phyloP scores from a whole-genome alignment of 2,888 invertebrate genomes.

The Dryococelus australis region DNA sequence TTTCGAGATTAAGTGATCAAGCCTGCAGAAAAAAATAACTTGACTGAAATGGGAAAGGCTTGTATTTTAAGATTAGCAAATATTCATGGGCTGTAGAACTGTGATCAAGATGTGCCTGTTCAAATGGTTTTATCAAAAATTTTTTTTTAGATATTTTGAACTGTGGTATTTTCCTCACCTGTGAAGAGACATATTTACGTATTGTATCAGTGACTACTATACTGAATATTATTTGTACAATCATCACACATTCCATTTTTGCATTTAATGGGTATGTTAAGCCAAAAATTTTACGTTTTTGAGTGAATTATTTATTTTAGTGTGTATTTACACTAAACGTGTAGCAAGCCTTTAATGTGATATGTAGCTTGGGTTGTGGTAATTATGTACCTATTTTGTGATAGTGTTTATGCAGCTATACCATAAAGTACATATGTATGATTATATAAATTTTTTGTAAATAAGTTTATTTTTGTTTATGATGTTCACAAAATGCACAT shows the following conservation, averaged over 20 bases:
- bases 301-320: background rate
- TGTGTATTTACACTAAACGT: background rate
- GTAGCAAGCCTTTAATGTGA: background rate
- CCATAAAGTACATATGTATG: background rate
- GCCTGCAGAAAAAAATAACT: background rate
- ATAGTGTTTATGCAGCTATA: background rate
- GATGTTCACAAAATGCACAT: background rate
- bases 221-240: background rate
- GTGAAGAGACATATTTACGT: background rate
- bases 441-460: background rate
- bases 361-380: background rate
- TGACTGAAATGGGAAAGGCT: background rate
- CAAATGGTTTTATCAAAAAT: background rate
- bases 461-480: background rate
- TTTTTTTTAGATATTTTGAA: background rate
- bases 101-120: background rate
- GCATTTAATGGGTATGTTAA: slow-evolving; percentile 16
- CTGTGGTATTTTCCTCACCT: background rate
- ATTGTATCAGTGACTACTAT: background rate
- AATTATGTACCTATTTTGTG: background rate
- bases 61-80: background rate
- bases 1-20: no score
- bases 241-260: slow-evolving; percentile 3
- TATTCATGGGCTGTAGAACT: background rate
- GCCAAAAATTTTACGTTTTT: background rate